Percentiles rank a stretch among this genome's conserved stretches.
Evolutionary conservation across 2,888 invertebrate species (phyloP).

Genomic region (Venusia cambrica): DNA sequence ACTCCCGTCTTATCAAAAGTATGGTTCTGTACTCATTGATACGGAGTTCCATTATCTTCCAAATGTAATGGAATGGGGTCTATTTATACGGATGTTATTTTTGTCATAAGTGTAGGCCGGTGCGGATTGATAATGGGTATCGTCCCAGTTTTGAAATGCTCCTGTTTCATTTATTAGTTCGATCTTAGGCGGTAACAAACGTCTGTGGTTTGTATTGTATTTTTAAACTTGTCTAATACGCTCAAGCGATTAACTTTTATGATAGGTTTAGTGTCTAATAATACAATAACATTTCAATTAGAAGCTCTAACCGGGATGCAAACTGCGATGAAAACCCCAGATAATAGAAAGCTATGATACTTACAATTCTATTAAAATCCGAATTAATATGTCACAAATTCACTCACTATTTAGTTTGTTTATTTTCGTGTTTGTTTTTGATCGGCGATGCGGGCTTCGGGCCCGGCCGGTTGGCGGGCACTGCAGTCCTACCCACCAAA

Average conservation of each 20-base stretch:
- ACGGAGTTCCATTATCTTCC: conserved; percentile 24
- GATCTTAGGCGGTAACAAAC: background rate
- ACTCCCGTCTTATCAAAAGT: conserved; percentile 62
- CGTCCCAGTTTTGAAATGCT: conserved; percentile 9
- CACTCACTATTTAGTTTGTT: conserved; percentile 25
- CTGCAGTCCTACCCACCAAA: conserved; percentile 28
- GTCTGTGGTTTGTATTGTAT: background rate
- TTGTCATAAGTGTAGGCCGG: conserved; percentile 19
- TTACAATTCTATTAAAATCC: conserved; percentile 25
- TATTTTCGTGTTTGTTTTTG: conserved; percentile 18
- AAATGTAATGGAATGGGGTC: conserved; percentile 22
- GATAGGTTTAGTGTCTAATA: too few relatives aligned
- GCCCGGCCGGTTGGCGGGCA: conserved; percentile 22
- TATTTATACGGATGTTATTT: conserved; percentile 25
- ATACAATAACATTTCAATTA: conserved; percentile 9
- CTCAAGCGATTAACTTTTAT: too few relatives aligned
- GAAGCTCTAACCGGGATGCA: too few relatives aligned
- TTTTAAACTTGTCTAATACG: too few relatives aligned
- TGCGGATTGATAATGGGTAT: conserved; percentile 16
- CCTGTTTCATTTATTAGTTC: conserved; percentile 7
- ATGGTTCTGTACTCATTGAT: conserved; percentile 32
- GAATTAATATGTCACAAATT: conserved; percentile 22
- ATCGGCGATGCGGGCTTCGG: conserved; percentile 18
- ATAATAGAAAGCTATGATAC: conserved; percentile 14
- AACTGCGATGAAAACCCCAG: too few relatives aligned